A percentile compares a stretch with the other conserved stretches of the same genome.
These are phyloP conservation scores for Argyra leucocephala DNA, from an alignment of 2,888 invertebrate genomes.

Conservation along the genomic window DNA sequence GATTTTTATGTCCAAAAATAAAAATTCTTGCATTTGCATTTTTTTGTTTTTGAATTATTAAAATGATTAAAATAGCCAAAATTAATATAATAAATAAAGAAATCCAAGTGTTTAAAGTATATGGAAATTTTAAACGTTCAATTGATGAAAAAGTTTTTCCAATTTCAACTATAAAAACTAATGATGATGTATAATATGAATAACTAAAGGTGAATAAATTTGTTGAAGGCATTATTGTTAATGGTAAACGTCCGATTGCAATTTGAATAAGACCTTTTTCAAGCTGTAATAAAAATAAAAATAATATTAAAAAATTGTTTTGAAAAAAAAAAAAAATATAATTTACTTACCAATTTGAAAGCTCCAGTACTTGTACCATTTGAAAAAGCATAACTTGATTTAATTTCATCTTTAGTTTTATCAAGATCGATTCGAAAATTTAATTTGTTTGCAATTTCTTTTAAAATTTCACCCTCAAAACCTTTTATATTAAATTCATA, in stretches of 20 bases:
- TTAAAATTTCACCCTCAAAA: constrained; percentile 18
- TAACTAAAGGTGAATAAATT: constrained; percentile 11
- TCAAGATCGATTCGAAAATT: constrained; percentile 12
- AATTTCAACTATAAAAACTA: constrained; percentile 13
- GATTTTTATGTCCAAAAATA: constrained; percentile 15
- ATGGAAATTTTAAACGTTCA: constrained; percentile 17
- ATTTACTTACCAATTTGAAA: constrained; percentile 13
- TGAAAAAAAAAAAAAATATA: not conserved
- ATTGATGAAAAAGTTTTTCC: constrained; percentile 13
- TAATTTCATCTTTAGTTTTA: not conserved
- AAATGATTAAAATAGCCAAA: constrained; percentile 5
- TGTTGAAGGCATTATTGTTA: not conserved
- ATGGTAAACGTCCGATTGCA: constrained; percentile 14
- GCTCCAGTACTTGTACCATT: constrained; percentile 17
- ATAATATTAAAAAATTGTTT: not conserved
- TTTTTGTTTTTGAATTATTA: not conserved
- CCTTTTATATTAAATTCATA: constrained; percentile 10
- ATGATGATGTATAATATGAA: constrained; percentile 16
- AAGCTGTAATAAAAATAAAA: constrained; percentile 11
- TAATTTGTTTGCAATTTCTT: constrained; percentile 13
- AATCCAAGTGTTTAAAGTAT: constrained; percentile 12
- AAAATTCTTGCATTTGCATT: not conserved
- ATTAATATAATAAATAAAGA: not conserved
- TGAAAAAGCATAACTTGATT: constrained; percentile 9
- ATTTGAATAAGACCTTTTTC: constrained; percentile 8